These are phyloP conservation scores for Adelognathus sp. DNA, from an alignment of 2,888 invertebrate species.

Conservation along the genomic window DNA sequence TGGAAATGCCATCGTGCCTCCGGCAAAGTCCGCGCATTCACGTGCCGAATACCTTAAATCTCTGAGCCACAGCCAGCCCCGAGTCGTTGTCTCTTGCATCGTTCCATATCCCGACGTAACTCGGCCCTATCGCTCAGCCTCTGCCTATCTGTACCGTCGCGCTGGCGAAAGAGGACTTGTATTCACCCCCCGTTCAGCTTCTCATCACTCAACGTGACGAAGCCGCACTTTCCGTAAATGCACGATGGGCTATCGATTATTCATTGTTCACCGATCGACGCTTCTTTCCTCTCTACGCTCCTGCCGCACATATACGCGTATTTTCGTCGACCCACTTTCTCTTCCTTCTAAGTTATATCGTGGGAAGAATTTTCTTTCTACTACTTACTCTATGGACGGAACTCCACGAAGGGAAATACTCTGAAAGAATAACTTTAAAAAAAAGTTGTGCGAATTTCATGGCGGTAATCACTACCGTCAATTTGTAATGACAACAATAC, in stretches of 20 bases:
- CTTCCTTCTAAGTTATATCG: neutral
- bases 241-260: constrained; percentile 20
- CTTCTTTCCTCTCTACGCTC: neutral
- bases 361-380: too few species aligned
- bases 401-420: too few species aligned
- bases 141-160: neutral
- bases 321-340: neutral
- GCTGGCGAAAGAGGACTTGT: neutral
- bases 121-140: constrained; percentile 27
- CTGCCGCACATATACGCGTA: neutral
- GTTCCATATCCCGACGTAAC: constrained; percentile 38
- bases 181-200: constrained; percentile 2
- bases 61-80: neutral
- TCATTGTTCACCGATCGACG: constrained; percentile 13
- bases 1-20: constrained; percentile 33
- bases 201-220: constrained; percentile 32
- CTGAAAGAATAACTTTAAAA: too few species aligned
- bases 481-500: too few species aligned
- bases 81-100: constrained; percentile 33
- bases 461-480: too few species aligned
- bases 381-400: too few species aligned
- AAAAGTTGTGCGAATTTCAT: too few species aligned
- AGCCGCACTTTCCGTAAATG: constrained; percentile 16
- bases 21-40: constrained; percentile 30
- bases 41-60: constrained; percentile 41